Evolutionary conservation across 2,888 invertebrate genomes (phyloP).

Genomic region (Drosophila testacea): DNA sequence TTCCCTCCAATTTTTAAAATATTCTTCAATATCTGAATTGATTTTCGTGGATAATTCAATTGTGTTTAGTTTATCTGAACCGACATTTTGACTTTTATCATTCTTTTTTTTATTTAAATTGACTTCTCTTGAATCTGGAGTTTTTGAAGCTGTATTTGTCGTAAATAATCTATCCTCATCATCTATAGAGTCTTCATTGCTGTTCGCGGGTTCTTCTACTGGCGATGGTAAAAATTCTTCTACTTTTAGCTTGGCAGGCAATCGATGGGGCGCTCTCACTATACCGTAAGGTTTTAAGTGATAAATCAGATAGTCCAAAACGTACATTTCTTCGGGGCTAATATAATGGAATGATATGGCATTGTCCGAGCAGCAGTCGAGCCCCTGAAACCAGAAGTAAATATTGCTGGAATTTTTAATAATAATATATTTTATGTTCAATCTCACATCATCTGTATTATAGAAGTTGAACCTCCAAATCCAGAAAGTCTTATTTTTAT

Average conservation of each 20-base stretch:
- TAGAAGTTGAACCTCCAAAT: conserved; percentile 98
- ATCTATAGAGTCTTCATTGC: conserved; percentile 32
- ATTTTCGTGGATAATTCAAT: no score
- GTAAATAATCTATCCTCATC: conserved; percentile 19
- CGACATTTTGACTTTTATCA: not conserved
- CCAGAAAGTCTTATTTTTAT: conserved; percentile 92
- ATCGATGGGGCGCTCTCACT: conserved; percentile 16
- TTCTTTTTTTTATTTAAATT: not conserved
- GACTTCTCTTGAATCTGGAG: not conserved
- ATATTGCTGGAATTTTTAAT: no score
- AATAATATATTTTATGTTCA: not conserved
- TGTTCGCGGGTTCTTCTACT: conserved; percentile 18
- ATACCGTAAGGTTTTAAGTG: conserved; percentile 92
- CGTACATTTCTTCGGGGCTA: conserved; percentile 95
- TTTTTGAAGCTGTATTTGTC: not conserved
- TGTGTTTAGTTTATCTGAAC: no score
- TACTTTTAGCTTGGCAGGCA: conserved; percentile 61
- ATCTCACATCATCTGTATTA: conserved; percentile 89
- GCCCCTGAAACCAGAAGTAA: conserved; percentile 52
- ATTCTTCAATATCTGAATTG: no score
- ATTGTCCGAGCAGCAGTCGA: conserved; percentile 93
- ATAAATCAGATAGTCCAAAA: conserved; percentile 96
- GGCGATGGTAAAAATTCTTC: conserved; percentile 40
- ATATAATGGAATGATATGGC: conserved; percentile 98
- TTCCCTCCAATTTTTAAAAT: no score